These are phyloP conservation scores for Paelopatides confundens DNA, from an alignment of 53 echinoderm and acorn worm species.

Conservation along the genomic window DNA sequence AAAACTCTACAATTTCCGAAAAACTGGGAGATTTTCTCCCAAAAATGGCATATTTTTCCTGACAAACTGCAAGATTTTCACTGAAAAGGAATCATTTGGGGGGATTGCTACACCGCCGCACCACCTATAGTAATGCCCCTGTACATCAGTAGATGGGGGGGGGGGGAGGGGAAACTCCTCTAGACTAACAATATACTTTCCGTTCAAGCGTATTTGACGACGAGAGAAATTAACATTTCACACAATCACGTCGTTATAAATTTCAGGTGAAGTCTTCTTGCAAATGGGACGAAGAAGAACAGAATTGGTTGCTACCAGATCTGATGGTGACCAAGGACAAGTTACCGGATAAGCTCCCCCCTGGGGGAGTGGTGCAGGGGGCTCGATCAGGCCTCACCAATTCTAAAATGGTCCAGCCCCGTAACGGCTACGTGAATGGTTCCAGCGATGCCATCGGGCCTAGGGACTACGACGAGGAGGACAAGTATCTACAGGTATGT, in stretches of 20 bases:
- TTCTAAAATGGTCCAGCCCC: constrained; percentile 32
- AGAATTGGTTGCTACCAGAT: constrained; percentile 85
- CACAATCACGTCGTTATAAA: no score
- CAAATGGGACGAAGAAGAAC: constrained; percentile 92
- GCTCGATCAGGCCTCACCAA: constrained; percentile 70
- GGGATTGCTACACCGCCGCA: no score
- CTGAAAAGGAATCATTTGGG: no score
- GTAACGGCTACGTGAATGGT: constrained; percentile 74
- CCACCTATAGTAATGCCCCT: no score
- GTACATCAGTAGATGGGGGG: no score
- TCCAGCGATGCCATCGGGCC: constrained; percentile 59
- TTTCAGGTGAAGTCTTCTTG: constrained; percentile 75
- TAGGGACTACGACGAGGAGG: constrained; percentile 75
- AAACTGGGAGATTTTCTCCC: background rate
- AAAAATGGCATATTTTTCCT: no score
- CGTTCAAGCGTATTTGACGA: no score
- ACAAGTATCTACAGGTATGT: constrained; percentile 87
- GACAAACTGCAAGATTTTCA: no score
- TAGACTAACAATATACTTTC: no score
- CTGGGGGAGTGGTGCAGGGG: constrained; percentile 79
- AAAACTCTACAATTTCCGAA: background rate
- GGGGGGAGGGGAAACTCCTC: no score
- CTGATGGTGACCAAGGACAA: constrained; percentile 77
- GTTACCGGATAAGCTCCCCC: constrained; percentile 69
- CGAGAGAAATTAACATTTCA: no score